Percentiles rank a stretch among this genome's conserved stretches.
phyloP scores from a whole-genome alignment of 2,113 vertebrate genomes.

The Sceloporus undulatus region DNA sequence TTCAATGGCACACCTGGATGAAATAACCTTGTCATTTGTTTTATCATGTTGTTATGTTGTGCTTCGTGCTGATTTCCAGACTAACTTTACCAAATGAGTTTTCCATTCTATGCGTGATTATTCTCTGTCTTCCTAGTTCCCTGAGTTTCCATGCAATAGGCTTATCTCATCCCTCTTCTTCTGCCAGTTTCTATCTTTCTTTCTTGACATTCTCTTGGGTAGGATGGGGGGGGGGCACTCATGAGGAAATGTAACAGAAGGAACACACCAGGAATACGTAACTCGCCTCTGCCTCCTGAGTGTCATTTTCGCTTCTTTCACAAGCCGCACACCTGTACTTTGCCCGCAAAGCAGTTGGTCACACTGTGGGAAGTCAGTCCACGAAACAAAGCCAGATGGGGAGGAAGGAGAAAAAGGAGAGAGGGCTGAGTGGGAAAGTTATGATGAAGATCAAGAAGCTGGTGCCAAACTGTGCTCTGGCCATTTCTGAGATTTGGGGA shows the following conservation, averaged over 20 bases:
- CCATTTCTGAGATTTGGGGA: not conserved
- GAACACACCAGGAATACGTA: not conserved
- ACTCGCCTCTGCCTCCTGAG: not conserved
- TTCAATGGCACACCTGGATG: too few species aligned
- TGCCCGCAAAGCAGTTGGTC: not conserved
- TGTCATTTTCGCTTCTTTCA: fast-evolving
- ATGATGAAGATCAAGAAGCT: not conserved
- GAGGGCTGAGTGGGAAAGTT: fast-evolving
- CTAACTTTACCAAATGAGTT: not conserved
- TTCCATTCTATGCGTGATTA: not conserved
- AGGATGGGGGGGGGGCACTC: not conserved
- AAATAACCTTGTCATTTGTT: too few species aligned
- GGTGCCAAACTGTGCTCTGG: not conserved
- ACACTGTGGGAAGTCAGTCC: not conserved
- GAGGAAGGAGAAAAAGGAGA: not conserved
- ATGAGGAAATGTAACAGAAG: constrained; percentile 47
- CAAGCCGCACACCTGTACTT: constrained; percentile 20
- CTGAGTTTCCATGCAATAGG: not conserved
- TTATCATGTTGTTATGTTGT: too few species aligned
- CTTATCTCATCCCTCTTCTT: not conserved
- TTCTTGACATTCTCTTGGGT: constrained; percentile 20
- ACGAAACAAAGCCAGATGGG: not conserved
- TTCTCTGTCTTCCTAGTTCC: not conserved
- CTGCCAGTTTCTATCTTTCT: not conserved
- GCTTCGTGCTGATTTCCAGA: not conserved